Base-by-base conservation (phyloP, 1,140 invertebrate genomes). In the Reticulitermes speratus region DNA sequence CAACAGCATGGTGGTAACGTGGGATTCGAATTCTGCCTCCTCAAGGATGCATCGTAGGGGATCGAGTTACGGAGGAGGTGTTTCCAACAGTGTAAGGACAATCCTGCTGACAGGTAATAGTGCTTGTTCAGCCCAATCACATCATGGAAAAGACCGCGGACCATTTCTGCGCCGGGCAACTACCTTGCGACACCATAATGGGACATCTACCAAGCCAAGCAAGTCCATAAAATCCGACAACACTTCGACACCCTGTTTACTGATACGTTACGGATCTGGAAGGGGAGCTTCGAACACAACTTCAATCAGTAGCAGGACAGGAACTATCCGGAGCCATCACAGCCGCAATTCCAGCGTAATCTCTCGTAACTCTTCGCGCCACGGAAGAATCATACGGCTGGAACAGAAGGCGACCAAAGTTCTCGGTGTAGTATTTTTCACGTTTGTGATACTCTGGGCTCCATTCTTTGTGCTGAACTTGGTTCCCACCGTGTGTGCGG, bases 371-470 rank as follows among this genome's bases (percentile, higher is more conserved):
- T 96, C 96, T 2, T 96, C 96, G 8, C 92, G 96, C 0, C 96
- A 97, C 88, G 96, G 96, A 0, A 91, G 96, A 44, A 97, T 96
- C 86, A 94, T 97, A 83, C 92, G 95, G 1, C 91, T 97, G 55
- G 97, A 98, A 90, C 97, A 98, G 89, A 98, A 98, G 90, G 97
- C 97, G 0, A 98, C 97, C n/a, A 97, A 98, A 91, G 89, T 90
- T 2, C 91, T 98, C 11, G 97, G 97, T 2, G 96, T 98, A 0
- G 97, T 98, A 1, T 98, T 98, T 91, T 97, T 97, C 89, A 97
- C 97, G 0, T 98, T 98, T 90, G 97, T 98, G 2, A 95, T 98
- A 23, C 93, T 98, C 16, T 98, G 97, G 97, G 95, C 97, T 2
- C 97, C 97, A 2, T 98, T 98, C 91, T 98, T 98, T 91, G 95